Evolutionary conservation across 2,113 vertebrate species (phyloP).

Genomic region (Malurus melanocephalus): DNA sequence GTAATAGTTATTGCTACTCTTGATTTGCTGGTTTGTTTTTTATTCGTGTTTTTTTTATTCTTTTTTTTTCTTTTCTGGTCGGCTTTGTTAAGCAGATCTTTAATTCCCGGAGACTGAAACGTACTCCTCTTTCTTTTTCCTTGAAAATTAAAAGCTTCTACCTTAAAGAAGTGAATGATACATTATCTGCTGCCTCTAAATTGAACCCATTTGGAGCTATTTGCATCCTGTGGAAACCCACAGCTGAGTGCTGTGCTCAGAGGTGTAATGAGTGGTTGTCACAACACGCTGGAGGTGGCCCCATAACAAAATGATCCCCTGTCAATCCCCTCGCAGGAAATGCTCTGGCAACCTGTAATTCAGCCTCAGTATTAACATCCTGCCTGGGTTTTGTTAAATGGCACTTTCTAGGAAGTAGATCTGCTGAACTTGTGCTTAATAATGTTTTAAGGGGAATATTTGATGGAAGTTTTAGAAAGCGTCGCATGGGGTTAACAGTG

Average conservation of each 20-base stretch:
- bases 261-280: slow-evolving; percentile 99
- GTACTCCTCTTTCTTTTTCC: slow-evolving; percentile 64
- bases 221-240: slow-evolving; percentile 94
- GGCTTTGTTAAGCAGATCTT: slow-evolving; percentile 67
- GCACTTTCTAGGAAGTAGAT: slow-evolving; percentile 98
- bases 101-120: slow-evolving; percentile 56
- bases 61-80: slow-evolving; percentile 11
- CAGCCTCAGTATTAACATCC: slow-evolving; percentile 85
- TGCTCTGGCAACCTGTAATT: slow-evolving; percentile 98
- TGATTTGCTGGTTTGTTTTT: neutral
- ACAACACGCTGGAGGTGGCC: slow-evolving; percentile 98
- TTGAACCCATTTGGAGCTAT: slow-evolving; percentile 98
- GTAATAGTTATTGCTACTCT: slow-evolving; percentile 53
- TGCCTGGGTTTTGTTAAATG: slow-evolving; percentile 96
- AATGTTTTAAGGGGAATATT: slow-evolving; percentile 87
- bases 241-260: slow-evolving; percentile 93
- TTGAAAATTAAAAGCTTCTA: slow-evolving; percentile 82
- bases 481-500: slow-evolving; percentile 90
- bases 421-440: slow-evolving; percentile 97
- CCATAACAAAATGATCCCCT: slow-evolving; percentile 97
- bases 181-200: slow-evolving; percentile 91
- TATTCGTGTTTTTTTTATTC: neutral
- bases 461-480: slow-evolving; percentile 86
- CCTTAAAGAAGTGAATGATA: slow-evolving; percentile 80
- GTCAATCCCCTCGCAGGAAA: slow-evolving; percentile 92